Percentiles rank a stretch among this genome's conserved stretches.
These are phyloP conservation scores for Antheraea pernyi DNA, from an alignment of 1,140 invertebrate species.

Conservation along the genomic window DNA sequence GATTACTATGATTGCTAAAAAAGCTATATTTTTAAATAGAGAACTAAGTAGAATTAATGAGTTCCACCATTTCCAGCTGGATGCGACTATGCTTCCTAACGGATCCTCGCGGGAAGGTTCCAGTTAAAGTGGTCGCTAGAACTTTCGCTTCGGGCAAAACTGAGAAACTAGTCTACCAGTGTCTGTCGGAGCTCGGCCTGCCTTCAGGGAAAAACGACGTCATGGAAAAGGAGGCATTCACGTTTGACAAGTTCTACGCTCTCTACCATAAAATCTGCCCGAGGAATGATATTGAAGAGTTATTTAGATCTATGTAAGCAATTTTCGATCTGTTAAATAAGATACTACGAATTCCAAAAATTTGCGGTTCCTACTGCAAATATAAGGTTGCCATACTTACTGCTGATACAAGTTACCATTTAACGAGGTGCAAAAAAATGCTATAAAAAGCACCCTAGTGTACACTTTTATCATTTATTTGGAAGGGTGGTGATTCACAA, in stretches of 20 bases:
- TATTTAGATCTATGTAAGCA: conserved; percentile 98
- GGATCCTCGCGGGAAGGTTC: conserved; percentile 97
- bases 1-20: too few species aligned
- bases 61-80: conserved; percentile 86
- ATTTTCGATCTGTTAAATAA: background rate
- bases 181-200: conserved; percentile 94
- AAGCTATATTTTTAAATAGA: too few species aligned
- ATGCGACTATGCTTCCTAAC: conserved; percentile 96
- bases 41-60: too few species aligned
- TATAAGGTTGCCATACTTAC: too few species aligned
- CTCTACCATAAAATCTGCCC: conserved; percentile 99
- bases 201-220: conserved; percentile 98
- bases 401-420: too few species aligned
- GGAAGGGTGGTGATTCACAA: too few species aligned
- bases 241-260: conserved; percentile 99
- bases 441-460: too few species aligned
- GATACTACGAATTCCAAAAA: too few species aligned
- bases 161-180: conserved; percentile 98
- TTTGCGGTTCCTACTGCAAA: too few species aligned
- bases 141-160: conserved; percentile 99
- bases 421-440: too few species aligned
- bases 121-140: conserved; percentile 96
- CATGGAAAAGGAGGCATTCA: conserved; percentile 96
- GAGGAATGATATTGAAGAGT: conserved; percentile 98
- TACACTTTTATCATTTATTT: too few species aligned